phyloP scores from a whole-genome alignment of 2,797 vertebrate species.

The Hypotaenidia okinawae region DNA sequence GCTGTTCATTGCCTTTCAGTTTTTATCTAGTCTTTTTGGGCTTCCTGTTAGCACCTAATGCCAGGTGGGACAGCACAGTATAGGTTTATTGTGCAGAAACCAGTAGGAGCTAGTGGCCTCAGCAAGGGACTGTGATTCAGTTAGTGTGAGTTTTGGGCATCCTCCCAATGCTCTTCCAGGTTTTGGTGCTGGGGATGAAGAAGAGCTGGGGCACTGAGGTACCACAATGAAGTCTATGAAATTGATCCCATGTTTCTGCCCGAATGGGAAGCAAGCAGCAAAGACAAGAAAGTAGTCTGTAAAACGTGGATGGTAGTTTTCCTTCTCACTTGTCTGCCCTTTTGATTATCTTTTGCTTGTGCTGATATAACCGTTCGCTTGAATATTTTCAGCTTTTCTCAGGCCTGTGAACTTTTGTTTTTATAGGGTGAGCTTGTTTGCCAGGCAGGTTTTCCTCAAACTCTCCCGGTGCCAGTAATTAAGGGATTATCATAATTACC shows the following conservation, averaged over 20 bases:
- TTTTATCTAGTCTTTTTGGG: conserved; percentile 65
- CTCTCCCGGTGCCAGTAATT: conserved; percentile 59
- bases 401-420: neutral
- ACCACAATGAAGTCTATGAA: neutral
- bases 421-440: conserved; percentile 48
- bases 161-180: neutral
- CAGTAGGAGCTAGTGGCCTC: neutral
- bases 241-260: neutral
- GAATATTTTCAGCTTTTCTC: neutral
- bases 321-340: neutral
- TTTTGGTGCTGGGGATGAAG: neutral
- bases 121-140: neutral
- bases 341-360: neutral
- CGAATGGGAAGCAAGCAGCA: neutral
- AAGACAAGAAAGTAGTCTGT: neutral
- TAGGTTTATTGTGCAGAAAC: neutral
- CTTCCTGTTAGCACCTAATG: conserved; percentile 43
- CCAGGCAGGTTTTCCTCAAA: conserved; percentile 60
- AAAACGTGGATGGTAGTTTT: neutral
- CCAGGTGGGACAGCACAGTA: neutral
- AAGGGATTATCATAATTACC: conserved; percentile 66
- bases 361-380: neutral
- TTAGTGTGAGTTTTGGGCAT: neutral
- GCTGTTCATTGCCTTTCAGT: conserved; percentile 48
- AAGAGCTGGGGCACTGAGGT: neutral